Conservation (phyloP, 2,113 vertebrate genomes). For the zebrafish (Danio rerio) region DNA sequence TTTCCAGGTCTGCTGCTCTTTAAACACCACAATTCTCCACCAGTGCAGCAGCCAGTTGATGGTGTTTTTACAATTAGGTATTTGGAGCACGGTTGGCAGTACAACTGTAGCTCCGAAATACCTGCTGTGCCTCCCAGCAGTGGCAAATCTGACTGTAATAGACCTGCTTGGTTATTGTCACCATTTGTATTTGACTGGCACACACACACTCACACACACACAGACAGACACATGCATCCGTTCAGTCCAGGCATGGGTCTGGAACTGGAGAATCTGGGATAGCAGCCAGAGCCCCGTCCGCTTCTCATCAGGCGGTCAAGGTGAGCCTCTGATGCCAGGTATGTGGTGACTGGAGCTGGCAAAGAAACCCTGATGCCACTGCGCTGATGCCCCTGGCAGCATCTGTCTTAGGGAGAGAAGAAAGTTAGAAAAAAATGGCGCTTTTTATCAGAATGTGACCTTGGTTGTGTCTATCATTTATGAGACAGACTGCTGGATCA, state of each 20-base stretch:
- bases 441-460: constrained; percentile 61
- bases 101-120: constrained; percentile 14
- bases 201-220: background rate
- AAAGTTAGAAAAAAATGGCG: constrained; percentile 22
- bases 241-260: background rate
- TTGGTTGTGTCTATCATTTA: constrained; percentile 68
- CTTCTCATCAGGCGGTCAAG: constrained; percentile 60
- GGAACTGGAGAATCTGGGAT: constrained; percentile 39
- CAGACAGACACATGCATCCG: background rate
- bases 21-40: constrained; percentile 7
- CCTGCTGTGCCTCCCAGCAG: constrained; percentile 45
- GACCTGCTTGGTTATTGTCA: constrained; percentile 34
- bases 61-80: constrained; percentile 41
- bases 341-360: constrained; percentile 37
- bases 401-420: constrained; percentile 40
- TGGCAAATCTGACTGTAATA: constrained; percentile 48
- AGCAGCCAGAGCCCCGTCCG: constrained; percentile 19
- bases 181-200: constrained; percentile 42
- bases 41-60: constrained; percentile 5
- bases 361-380: background rate
- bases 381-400: constrained; percentile 36
- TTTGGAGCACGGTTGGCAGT: constrained; percentile 43
- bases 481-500: constrained; percentile 52
- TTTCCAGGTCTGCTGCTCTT: constrained; percentile 21
- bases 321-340: constrained; percentile 62